A percentile compares a stretch with the other conserved stretches of the same genome.
These are phyloP conservation scores for Zaprionus camerounensis DNA, from an alignment of 1,140 invertebrate species.

Conservation along the genomic window DNA sequence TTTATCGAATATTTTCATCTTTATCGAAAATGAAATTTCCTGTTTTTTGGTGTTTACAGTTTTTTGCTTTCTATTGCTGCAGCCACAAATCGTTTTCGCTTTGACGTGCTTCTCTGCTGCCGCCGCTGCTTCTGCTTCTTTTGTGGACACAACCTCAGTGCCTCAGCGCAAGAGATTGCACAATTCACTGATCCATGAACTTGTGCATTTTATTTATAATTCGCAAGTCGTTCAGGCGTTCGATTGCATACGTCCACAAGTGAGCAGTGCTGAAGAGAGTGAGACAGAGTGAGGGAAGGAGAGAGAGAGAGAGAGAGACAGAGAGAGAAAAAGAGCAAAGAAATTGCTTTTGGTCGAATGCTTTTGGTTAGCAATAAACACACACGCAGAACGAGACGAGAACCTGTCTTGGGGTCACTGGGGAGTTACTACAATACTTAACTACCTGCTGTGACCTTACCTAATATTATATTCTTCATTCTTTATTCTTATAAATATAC, in stretches of 20 bases:
- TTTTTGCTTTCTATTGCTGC: not conserved
- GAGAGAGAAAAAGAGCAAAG: not conserved
- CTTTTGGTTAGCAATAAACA: not conserved
- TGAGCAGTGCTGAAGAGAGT: not conserved
- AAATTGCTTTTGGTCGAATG: not conserved
- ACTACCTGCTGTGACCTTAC: no score
- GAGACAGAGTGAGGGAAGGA: not conserved
- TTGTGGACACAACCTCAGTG: not conserved
- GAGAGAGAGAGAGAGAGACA: not conserved
- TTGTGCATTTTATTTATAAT: slow-evolving; percentile 10
- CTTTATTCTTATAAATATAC: no score
- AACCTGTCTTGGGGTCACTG: not conserved
- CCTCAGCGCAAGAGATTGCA: slow-evolving; percentile 5
- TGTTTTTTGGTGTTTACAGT: not conserved
- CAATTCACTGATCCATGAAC: slow-evolving; percentile 14
- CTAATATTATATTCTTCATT: no score
- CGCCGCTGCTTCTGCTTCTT: not conserved
- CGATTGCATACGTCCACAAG: slow-evolving; percentile 1
- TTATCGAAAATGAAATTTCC: not conserved
- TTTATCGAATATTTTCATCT: not conserved
- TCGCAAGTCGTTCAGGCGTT: slow-evolving; percentile 6
- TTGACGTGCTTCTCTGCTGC: not conserved
- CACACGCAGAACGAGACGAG: not conserved
- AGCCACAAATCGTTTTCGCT: slow-evolving; percentile 11
- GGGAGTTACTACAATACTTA: no score